Evolutionary conservation across 2,113 vertebrate species (phyloP).

Genomic region (Peromyscus californicus): DNA sequence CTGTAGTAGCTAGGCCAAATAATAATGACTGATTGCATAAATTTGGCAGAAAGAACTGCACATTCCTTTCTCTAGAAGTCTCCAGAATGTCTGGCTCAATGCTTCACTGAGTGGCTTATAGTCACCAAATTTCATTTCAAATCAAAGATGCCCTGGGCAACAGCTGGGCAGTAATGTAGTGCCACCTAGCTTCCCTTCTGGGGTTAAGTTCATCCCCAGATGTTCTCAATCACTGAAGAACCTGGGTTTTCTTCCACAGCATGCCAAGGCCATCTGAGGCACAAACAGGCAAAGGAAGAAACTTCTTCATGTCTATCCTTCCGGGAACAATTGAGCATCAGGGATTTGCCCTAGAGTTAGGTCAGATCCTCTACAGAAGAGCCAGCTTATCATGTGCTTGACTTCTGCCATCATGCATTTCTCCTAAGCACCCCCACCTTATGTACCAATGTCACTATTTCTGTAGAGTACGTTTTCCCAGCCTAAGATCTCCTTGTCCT

Average conservation of each 20-base stretch:
- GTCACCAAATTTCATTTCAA: background rate
- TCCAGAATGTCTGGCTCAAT: background rate
- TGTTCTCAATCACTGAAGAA: background rate
- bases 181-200: constrained; percentile 86
- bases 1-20: background rate
- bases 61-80: background rate
- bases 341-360: background rate
- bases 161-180: constrained; percentile 79
- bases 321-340: background rate
- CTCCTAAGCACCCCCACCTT: background rate
- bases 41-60: background rate
- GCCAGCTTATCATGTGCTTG: fast-evolving
- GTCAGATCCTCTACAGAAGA: background rate
- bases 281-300: background rate
- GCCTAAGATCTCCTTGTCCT: background rate
- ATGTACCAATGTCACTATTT: background rate
- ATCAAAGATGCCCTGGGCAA: background rate
- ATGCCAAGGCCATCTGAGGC: background rate
- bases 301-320: background rate
- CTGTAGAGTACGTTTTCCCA: background rate
- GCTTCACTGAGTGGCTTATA: background rate
- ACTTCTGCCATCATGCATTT: fast-evolving
- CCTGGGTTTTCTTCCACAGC: too few relatives aligned
- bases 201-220: background rate
- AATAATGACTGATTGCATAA: background rate